Percentiles rank a stretch among this genome's conserved stretches.
Evolutionary conservation across 2,888 invertebrate species (phyloP).

Genomic region (Eilema depressum): DNA sequence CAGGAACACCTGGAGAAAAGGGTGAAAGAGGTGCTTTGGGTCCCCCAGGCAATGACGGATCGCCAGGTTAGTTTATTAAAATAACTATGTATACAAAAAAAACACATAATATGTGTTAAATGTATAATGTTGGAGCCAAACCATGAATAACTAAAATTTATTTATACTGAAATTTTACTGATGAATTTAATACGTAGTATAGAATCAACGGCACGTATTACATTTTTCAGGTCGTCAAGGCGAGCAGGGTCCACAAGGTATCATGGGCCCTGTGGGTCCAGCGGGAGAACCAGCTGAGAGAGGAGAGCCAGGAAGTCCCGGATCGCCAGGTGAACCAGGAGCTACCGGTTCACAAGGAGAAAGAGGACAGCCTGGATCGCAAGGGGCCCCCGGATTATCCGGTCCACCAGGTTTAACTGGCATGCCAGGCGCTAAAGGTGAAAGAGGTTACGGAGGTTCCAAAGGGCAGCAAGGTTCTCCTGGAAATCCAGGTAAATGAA

Average conservation of each 20-base stretch:
- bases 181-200: too few species aligned
- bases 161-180: too few species aligned
- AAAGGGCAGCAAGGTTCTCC: slow-evolving; percentile 92
- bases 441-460: slow-evolving; percentile 89
- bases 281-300: slow-evolving; percentile 94
- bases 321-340: slow-evolving; percentile 90
- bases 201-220: too few species aligned
- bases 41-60: slow-evolving; percentile 91
- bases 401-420: slow-evolving; percentile 91
- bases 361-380: slow-evolving; percentile 90
- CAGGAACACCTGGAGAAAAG: slow-evolving; percentile 90
- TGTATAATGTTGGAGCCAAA: too few species aligned
- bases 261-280: slow-evolving; percentile 91
- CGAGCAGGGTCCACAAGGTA: slow-evolving; percentile 93
- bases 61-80: slow-evolving; percentile 82
- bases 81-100: too few species aligned
- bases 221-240: slow-evolving; percentile 87
- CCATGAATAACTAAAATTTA: too few species aligned
- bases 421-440: slow-evolving; percentile 91
- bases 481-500: slow-evolving; percentile 84
- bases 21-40: slow-evolving; percentile 92
- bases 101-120: too few species aligned
- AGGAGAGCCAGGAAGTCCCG: slow-evolving; percentile 92
- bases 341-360: slow-evolving; percentile 92
- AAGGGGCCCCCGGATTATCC: slow-evolving; percentile 90